phyloP scores from a whole-genome alignment of 1,140 invertebrate genomes.

The Panagrolaimus sp. region DNA sequence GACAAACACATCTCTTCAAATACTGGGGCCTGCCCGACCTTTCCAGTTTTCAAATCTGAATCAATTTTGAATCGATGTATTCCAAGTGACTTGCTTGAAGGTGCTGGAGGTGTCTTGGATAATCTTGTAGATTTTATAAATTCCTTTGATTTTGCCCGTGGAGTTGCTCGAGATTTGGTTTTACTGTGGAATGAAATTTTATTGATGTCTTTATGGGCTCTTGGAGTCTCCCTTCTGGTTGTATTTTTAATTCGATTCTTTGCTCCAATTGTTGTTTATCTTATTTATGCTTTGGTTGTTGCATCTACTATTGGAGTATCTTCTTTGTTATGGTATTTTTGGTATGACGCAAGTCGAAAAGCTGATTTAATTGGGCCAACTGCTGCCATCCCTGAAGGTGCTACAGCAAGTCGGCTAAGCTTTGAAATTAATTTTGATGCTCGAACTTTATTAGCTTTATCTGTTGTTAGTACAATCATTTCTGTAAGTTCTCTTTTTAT shows the following conservation, averaged over 20 bases:
- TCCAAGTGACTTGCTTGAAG: slow-evolving; percentile 68
- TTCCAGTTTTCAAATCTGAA: slow-evolving; percentile 64
- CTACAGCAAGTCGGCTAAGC: slow-evolving; percentile 38
- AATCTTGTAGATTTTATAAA: slow-evolving; percentile 77
- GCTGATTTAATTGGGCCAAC: slow-evolving; percentile 55
- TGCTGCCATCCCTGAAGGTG: not conserved
- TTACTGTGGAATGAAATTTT: slow-evolving; percentile 74
- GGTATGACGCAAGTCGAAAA: slow-evolving; percentile 71
- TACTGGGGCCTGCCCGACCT: slow-evolving; percentile 66
- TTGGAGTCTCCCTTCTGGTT: slow-evolving; percentile 63
- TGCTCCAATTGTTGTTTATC: slow-evolving; percentile 75
- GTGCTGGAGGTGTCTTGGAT: slow-evolving; percentile 66
- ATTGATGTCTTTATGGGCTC: slow-evolving; percentile 67
- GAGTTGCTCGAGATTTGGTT: slow-evolving; percentile 79
- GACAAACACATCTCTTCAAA: not conserved
- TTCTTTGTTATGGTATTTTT: slow-evolving; percentile 79
- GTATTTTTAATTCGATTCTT: slow-evolving; percentile 77
- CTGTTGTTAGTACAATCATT: slow-evolving; percentile 78
- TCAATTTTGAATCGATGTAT: slow-evolving; percentile 77
- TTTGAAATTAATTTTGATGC: slow-evolving; percentile 70
- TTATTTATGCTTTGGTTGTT: slow-evolving; percentile 75
- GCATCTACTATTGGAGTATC: slow-evolving; percentile 70
- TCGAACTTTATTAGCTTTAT: slow-evolving; percentile 73
- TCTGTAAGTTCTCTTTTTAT: slow-evolving; percentile 66
- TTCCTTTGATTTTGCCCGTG: slow-evolving; percentile 78